Evolutionary conservation across 2,113 vertebrate genomes (phyloP).

Genomic region (Scartelaos histophorus): DNA sequence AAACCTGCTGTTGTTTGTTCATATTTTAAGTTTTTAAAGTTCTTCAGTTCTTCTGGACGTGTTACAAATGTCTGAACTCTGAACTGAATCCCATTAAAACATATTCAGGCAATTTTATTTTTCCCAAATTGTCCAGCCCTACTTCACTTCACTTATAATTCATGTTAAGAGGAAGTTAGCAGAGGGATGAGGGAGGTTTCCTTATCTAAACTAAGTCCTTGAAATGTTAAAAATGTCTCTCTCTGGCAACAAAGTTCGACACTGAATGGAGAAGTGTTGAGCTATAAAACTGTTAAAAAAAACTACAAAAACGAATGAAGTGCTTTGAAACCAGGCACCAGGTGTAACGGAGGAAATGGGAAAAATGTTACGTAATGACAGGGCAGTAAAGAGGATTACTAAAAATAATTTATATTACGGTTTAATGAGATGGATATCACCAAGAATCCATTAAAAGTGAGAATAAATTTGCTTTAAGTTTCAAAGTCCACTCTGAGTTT

Average conservation of each 20-base stretch:
- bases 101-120: too few species aligned
- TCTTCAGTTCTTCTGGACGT: too few species aligned
- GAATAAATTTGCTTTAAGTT: neutral
- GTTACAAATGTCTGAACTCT: too few species aligned
- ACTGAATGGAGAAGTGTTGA: neutral
- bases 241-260: neutral
- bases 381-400: slow-evolving; percentile 3
- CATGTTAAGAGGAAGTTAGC: neutral
- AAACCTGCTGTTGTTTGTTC: too few species aligned
- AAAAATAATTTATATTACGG: slow-evolving; percentile 3
- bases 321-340: slow-evolving; percentile 12
- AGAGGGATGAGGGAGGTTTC: neutral
- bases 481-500: neutral
- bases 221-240: neutral
- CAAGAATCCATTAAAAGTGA: neutral
- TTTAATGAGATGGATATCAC: slow-evolving; percentile 10
- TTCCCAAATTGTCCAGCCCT: too few species aligned
- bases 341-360: slow-evolving; percentile 5
- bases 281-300: neutral
- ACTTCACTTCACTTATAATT: neutral
- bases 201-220: slow-evolving; percentile 4
- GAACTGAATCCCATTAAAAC: too few species aligned
- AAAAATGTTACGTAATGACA: neutral
- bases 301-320: neutral
- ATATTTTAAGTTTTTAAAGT: too few species aligned